Conservation (phyloP, 2,797 vertebrate genomes). For the Microctenopoma lineatum region DNA sequence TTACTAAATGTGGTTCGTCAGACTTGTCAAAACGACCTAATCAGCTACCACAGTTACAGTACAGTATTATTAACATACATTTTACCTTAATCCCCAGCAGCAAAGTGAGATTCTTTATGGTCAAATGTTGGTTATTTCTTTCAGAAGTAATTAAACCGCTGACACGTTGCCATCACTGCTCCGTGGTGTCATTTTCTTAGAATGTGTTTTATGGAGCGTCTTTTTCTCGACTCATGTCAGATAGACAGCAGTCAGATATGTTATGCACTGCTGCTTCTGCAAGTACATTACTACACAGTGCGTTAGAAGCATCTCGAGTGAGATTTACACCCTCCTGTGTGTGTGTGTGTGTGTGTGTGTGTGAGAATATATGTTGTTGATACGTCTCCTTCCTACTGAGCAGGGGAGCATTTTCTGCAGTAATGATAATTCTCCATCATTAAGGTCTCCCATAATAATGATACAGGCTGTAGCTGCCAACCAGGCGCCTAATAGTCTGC, state of each 20-base stretch:
- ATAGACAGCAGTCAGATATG: constrained; percentile 8
- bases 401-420: constrained; percentile 51
- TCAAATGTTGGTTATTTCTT: neutral
- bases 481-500: constrained; percentile 32
- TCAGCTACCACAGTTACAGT: too few relatives aligned
- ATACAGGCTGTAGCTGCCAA: constrained; percentile 50
- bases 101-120: neutral
- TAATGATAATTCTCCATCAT: constrained; percentile 71
- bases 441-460: constrained; percentile 58
- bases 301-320: constrained; percentile 39
- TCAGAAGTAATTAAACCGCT: neutral
- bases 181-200: neutral
- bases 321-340: constrained; percentile 51
- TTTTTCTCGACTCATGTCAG: constrained; percentile 14
- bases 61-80: neutral
- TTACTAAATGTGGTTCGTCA: too few relatives aligned
- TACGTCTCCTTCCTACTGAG: constrained; percentile 35
- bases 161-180: neutral
- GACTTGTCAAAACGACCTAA: too few relatives aligned
- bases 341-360: constrained; percentile 22
- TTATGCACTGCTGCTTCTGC: neutral
- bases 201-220: neutral
- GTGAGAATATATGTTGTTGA: constrained; percentile 42
- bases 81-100: neutral
- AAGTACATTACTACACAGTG: constrained; percentile 14